phyloP scores from a whole-genome alignment of 2,888 invertebrate species.

The Caenorhabditis panamensis region DNA sequence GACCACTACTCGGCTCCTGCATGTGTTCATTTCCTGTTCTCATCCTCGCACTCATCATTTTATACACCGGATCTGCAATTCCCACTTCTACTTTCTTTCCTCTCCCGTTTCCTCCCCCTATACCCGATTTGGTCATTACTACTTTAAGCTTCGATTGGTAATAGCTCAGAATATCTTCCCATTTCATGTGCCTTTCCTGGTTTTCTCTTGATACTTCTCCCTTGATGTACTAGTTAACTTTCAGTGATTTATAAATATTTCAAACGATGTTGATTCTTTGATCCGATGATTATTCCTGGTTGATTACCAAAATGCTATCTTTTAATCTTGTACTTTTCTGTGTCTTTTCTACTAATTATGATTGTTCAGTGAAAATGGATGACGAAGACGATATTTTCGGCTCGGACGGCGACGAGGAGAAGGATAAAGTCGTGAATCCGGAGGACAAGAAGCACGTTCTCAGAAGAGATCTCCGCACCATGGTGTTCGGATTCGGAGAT shows the following conservation, averaged over 20 bases:
- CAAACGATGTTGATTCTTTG: too few species aligned
- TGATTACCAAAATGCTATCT: background rate
- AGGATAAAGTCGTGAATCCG: slow-evolving; percentile 56
- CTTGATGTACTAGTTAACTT: slow-evolving; percentile 44
- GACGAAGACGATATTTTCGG: slow-evolving; percentile 72
- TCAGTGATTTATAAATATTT: slow-evolving; percentile 33
- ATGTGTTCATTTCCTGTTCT: slow-evolving; percentile 53
- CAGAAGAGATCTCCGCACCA: slow-evolving; percentile 89
- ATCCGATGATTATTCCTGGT: too few species aligned
- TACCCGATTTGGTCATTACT: slow-evolving; percentile 28
- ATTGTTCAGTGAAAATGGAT: slow-evolving; percentile 58
- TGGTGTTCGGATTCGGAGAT: slow-evolving; percentile 99
- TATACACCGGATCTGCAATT: slow-evolving; percentile 41
- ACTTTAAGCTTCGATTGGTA: slow-evolving; percentile 29
- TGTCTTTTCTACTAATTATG: slow-evolving; percentile 3
- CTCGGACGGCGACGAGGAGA: slow-evolving; percentile 69
- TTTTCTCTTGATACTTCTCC: slow-evolving; percentile 21
- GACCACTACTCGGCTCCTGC: slow-evolving; percentile 41
- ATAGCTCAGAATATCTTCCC: slow-evolving; percentile 42
- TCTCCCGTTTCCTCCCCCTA: background rate
- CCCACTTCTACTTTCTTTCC: slow-evolving; percentile 11
- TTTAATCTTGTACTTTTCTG: background rate
- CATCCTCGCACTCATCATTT: slow-evolving; percentile 48
- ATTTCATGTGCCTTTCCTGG: slow-evolving; percentile 45
- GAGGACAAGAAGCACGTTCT: slow-evolving; percentile 72